A percentile compares a stretch with the other conserved stretches of the same genome.
Evolutionary conservation across 1,140 invertebrate genomes (phyloP).

Genomic region (Tribolium castaneum): DNA sequence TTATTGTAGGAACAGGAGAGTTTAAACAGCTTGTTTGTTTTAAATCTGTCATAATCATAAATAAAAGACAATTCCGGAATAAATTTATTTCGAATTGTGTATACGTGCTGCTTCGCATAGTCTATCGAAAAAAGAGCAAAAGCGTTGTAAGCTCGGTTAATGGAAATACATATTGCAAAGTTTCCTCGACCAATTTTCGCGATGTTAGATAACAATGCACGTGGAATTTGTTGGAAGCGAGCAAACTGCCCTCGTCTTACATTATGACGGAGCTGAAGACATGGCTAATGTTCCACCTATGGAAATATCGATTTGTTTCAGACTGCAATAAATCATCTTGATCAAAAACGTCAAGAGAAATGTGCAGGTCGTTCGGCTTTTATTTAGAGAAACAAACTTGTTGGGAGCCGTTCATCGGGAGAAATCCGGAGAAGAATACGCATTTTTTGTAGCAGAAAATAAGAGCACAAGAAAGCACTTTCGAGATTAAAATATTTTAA

Average conservation of each 20-base stretch:
- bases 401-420: not conserved
- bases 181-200: not conserved
- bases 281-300: slow-evolving; percentile 4
- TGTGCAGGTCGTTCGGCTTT: slow-evolving; percentile 27
- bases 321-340: slow-evolving; percentile 17
- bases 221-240: not conserved
- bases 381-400: slow-evolving; percentile 12
- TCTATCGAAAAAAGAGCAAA: not conserved
- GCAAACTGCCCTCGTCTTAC: not conserved
- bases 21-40: not conserved
- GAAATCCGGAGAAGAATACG: slow-evolving; percentile 18
- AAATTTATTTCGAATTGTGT: not conserved
- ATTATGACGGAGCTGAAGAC: slow-evolving; percentile 10
- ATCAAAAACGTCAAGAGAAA: slow-evolving; percentile 20
- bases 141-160: not conserved
- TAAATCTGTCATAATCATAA: not conserved
- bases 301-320: slow-evolving; percentile 17
- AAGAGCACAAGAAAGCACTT: slow-evolving; percentile 26
- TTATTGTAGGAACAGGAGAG: not conserved
- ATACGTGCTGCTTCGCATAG: not conserved
- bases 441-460: slow-evolving; percentile 28
- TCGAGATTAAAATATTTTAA: slow-evolving; percentile 35
- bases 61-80: not conserved
- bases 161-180: not conserved
- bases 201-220: slow-evolving; percentile 2